Percentiles rank a stretch among this genome's conserved stretches.
Evolutionary conservation across 2,113 vertebrate species (phyloP).

Genomic region (Osmerus eperlanus): DNA sequence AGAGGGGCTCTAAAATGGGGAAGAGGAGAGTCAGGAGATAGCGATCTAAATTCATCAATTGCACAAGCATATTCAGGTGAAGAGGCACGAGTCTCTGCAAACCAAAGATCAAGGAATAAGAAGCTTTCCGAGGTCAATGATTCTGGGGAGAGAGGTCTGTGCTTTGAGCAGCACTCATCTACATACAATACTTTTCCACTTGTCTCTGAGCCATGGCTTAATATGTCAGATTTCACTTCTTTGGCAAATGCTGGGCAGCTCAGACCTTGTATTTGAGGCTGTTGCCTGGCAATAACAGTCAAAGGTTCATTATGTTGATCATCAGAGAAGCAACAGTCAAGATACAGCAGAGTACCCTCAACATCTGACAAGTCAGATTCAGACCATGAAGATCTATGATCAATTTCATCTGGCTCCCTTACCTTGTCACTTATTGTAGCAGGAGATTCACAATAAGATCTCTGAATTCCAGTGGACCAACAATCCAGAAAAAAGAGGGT

Average conservation of each 20-base stretch:
- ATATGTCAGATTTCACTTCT: too few relatives aligned
- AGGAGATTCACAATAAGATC: not conserved
- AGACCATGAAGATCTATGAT: not conserved
- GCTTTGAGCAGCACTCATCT: not conserved
- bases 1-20: not conserved
- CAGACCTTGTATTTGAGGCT: too few relatives aligned
- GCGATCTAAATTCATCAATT: not conserved
- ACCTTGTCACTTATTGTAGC: not conserved
- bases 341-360: not conserved
- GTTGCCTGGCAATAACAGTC: too few relatives aligned
- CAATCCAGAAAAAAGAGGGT: not conserved
- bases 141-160: not conserved
- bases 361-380: conserved; percentile 4
- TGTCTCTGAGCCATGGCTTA: too few relatives aligned
- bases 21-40: conserved; percentile 18
- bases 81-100: not conserved
- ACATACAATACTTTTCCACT: not conserved
- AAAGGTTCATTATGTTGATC: too few relatives aligned
- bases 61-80: not conserved
- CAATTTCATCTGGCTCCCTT: not conserved
- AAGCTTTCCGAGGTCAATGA: not conserved
- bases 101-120: not conserved
- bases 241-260: too few relatives aligned
- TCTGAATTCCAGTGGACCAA: not conserved
- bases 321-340: not conserved